Evolutionary conservation across 2,888 invertebrate species (phyloP), one percentile per base, ranked within the genome.

Genomic region (Cerastoderma edule): DNA sequence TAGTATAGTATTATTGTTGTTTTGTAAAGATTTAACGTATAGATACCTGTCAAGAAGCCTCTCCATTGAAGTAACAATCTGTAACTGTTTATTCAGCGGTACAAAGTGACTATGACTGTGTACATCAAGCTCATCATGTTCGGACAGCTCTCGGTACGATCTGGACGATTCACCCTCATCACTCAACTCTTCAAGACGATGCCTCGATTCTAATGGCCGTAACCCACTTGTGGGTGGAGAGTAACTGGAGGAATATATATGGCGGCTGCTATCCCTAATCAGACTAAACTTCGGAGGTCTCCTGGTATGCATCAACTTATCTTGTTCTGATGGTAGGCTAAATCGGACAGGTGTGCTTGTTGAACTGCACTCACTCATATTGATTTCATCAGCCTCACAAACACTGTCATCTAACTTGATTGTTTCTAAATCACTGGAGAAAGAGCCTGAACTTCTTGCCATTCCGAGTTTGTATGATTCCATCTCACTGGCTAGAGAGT

Each of bases 11-110:
- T n/a, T n/a, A n/a, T n/a, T n/a, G n/a, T n/a, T n/a, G n/a, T n/a
- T n/a, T n/a, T n/a, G n/a, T 39, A 39, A 13, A 39, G 8, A 39
- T 39, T 13, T 39, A 39, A 8, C 8, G 16, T 13, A 39, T 39
- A 39, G 28, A 50, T 74, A 81, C 81, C 78, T 75, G 32, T 82
- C 82, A 56, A 70, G 64, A 8, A 78, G 78, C 63, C 87, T 75
- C 50, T 89, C 88, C 68, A 89, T 83, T 8, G 87, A 89, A n/a
- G 89, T 89, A 6, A 89, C 87, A 75, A 89, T 88, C 60, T 86
- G 86, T 19, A 89, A 76, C 68, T 89, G 89, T 75, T 85, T 88
- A 60, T 88, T 89, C 46, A 88, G 72, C 24, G 89, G 89, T n/a
- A 85, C 82, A 72, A 82, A 81, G 44, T 85, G 79, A 30, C 73